phyloP scores from a whole-genome alignment of 1,140 invertebrate species.

The Pseudomyrmex gracilis region DNA sequence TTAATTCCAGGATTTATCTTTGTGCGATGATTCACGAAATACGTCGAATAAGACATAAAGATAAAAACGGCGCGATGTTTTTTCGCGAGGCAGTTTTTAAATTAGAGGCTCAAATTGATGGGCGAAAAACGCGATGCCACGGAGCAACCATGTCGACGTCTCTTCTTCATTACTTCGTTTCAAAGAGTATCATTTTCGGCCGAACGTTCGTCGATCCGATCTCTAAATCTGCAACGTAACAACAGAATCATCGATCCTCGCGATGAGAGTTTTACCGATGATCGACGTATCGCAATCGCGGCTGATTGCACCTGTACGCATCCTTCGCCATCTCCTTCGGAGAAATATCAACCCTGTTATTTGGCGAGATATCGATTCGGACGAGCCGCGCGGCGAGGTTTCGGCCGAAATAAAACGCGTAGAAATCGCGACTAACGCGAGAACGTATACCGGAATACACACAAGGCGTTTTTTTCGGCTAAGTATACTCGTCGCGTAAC shows the following conservation, averaged over 20 bases:
- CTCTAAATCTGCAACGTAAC: conserved; percentile 52
- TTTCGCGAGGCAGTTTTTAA: not conserved
- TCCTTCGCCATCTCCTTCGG: conserved; percentile 15
- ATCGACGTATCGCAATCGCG: conserved; percentile 58
- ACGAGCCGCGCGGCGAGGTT: not conserved
- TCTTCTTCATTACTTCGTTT: conserved; percentile 50
- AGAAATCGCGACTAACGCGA: conserved; percentile 31
- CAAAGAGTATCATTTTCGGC: conserved; percentile 52
- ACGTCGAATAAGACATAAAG: not conserved
- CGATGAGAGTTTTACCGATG: conserved; percentile 43
- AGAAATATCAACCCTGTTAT: conserved; percentile 57
- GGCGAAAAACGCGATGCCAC: not conserved
- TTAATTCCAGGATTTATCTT: conserved; percentile 16
- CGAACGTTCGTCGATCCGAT: conserved; percentile 8
- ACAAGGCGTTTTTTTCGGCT: conserved; percentile 24
- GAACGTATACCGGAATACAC: not conserved
- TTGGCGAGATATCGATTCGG: conserved; percentile 35
- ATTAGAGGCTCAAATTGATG: conserved; percentile 20
- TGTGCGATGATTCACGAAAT: not conserved
- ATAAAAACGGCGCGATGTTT: not conserved
- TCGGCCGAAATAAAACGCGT: conserved; percentile 35
- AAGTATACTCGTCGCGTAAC: conserved; percentile 50
- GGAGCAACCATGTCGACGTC: conserved; percentile 7
- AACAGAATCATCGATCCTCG: conserved; percentile 44
- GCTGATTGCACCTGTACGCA: conserved; percentile 46